Conservation (phyloP, 2,113 vertebrate genomes). For the Cochlearius cochlearius region DNA sequence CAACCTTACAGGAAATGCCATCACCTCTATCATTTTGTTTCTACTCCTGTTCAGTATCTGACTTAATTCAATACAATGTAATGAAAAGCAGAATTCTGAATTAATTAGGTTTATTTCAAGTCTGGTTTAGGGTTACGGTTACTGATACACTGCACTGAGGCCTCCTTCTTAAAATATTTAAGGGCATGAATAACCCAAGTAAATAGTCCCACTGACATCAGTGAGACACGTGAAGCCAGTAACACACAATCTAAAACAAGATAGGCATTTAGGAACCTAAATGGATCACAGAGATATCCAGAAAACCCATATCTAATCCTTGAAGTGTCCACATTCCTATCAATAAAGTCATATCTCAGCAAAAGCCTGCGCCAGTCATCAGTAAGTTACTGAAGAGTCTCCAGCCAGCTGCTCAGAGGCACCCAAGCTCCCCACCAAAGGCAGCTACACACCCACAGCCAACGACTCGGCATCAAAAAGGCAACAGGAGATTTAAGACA, state of each 20-base stretch:
- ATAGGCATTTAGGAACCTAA: neutral
- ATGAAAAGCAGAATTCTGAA: neutral
- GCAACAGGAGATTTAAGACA: neutral
- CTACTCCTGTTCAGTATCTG: neutral
- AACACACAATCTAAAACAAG: neutral
- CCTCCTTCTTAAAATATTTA: neutral
- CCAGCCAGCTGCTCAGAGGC: neutral
- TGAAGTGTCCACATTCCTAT: neutral
- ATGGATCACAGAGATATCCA: neutral
- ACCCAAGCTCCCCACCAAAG: neutral
- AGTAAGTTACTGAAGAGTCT: neutral
- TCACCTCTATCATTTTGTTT: neutral
- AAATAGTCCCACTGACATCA: neutral
- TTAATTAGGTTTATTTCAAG: neutral
- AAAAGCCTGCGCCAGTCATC: neutral
- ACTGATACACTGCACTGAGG: neutral
- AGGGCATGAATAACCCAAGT: neutral
- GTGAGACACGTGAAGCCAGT: neutral
- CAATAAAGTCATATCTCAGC: neutral
- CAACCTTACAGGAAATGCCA: neutral
- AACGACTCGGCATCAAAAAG: neutral
- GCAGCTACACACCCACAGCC: neutral
- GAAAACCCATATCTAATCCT: neutral
- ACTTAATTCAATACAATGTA: neutral
- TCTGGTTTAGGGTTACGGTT: neutral